A percentile compares a stretch with the other conserved stretches of the same genome.
Conservation (phyloP, 2,888 invertebrate species). For the Watsonalla cultraria region DNA sequence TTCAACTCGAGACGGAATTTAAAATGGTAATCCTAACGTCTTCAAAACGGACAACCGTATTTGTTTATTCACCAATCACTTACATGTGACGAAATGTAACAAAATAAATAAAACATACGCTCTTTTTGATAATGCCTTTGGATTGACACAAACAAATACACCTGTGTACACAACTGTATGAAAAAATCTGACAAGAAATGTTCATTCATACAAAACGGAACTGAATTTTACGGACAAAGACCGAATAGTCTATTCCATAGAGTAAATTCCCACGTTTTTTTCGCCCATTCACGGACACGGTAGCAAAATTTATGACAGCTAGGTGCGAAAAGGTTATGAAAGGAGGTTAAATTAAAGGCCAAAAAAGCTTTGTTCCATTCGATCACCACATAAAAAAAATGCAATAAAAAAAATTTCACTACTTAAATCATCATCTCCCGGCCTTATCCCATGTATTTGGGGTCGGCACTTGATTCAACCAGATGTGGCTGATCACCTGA, state of each 20-base stretch:
- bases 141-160: constrained; percentile 48
- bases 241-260: constrained; percentile 31
- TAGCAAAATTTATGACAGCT: constrained; percentile 52
- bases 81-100: constrained; percentile 10
- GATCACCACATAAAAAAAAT: too few species aligned
- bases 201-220: constrained; percentile 61
- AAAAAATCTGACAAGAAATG: constrained; percentile 34
- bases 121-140: constrained; percentile 21
- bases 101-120: constrained; percentile 15
- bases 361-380: too few species aligned
- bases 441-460: too few species aligned
- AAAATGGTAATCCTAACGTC: neutral
- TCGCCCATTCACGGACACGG: constrained; percentile 41
- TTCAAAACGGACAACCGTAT: neutral
- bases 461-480: too few species aligned
- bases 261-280: constrained; percentile 66
- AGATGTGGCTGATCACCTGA: too few species aligned
- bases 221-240: constrained; percentile 55
- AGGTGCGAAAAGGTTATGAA: constrained; percentile 38
- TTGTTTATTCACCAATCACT: neutral
- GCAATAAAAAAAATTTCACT: too few species aligned
- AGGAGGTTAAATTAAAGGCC: constrained; percentile 2
- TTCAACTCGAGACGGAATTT: too few species aligned
- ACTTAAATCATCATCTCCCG: too few species aligned
- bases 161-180: constrained; percentile 57